phyloP scores from a whole-genome alignment of 2,113 vertebrate species.

The Urocolius indicus region DNA sequence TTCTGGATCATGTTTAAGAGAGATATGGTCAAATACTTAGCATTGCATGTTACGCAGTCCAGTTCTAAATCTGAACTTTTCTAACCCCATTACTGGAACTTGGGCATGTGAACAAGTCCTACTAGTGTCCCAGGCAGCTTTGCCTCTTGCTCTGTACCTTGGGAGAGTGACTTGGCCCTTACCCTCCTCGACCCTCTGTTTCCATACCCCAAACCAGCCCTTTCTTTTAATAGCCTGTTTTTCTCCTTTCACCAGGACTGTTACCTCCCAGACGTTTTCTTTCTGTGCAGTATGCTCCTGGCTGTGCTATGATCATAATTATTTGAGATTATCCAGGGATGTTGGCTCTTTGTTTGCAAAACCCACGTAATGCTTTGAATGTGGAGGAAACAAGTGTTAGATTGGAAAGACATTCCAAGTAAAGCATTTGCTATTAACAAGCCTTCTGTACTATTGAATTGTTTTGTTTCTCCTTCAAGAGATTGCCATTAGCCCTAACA shows the following conservation, averaged over 20 bases:
- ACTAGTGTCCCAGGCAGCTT: not conserved
- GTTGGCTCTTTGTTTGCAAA: not conserved
- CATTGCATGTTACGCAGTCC: not conserved
- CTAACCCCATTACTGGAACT: not conserved
- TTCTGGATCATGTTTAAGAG: not conserved
- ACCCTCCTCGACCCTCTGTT: not conserved
- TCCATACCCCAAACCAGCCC: not conserved
- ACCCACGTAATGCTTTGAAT: not conserved
- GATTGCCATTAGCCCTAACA: conserved; percentile 98
- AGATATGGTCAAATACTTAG: not conserved
- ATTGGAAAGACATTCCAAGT: not conserved
- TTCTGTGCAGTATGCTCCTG: not conserved
- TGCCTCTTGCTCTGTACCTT: not conserved
- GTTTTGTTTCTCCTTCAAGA: conserved; percentile 77
- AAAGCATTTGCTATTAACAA: not conserved
- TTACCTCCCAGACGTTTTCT: not conserved
- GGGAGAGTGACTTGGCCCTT: not conserved
- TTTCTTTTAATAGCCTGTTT: not conserved
- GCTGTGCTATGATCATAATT: not conserved
- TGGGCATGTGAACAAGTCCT: not conserved
- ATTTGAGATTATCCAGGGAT: not conserved
- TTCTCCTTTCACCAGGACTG: not conserved
- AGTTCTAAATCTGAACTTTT: not conserved
- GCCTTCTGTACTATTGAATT: not conserved
- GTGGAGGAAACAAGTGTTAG: not conserved